Percentiles rank a stretch among this genome's conserved stretches.
These are phyloP conservation scores for Macrophya alboannulata DNA, from an alignment of 2,888 invertebrate genomes.

Conservation along the genomic window DNA sequence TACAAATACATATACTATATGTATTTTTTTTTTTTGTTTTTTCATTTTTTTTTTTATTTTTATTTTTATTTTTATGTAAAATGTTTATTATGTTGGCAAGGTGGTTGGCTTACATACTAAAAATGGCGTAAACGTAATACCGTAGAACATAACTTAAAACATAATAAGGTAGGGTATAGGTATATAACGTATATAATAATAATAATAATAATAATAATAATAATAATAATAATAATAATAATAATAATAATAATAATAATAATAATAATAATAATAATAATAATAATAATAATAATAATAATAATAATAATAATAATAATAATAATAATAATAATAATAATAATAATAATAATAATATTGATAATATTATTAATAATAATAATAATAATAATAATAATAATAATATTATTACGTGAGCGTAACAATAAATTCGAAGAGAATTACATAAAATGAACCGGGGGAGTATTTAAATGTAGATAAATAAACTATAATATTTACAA, in stretches of 20 bases:
- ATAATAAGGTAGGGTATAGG: conserved; percentile 47
- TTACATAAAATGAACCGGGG: conserved; percentile 63
- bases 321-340: conserved; percentile 5
- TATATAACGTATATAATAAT: conserved; percentile 12
- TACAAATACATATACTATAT: neutral
- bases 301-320: conserved; percentile 11
- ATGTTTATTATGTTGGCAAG: conserved; percentile 80
- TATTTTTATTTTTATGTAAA: conserved; percentile 66
- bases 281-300: conserved; percentile 2
- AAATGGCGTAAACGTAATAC: conserved; percentile 66
- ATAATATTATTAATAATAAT: conserved; percentile 3
- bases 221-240: conserved; percentile 20
- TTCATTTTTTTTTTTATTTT: conserved; percentile 12
- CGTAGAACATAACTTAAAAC: conserved; percentile 29
- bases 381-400: conserved; percentile 17
- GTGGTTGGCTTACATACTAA: conserved; percentile 78
- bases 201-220: conserved; percentile 21
- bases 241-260: conserved; percentile 39
- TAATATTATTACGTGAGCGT: conserved; percentile 37
- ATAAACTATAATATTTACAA: conserved; percentile 69
- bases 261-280: conserved; percentile 21
- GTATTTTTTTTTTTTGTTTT: conserved; percentile 10
- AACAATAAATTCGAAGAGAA: neutral
- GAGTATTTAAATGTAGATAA: conserved; percentile 61
- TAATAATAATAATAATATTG: conserved; percentile 19